Evolutionary conservation across 1,140 invertebrate species (phyloP).

Genomic region (Spodoptera litura): DNA sequence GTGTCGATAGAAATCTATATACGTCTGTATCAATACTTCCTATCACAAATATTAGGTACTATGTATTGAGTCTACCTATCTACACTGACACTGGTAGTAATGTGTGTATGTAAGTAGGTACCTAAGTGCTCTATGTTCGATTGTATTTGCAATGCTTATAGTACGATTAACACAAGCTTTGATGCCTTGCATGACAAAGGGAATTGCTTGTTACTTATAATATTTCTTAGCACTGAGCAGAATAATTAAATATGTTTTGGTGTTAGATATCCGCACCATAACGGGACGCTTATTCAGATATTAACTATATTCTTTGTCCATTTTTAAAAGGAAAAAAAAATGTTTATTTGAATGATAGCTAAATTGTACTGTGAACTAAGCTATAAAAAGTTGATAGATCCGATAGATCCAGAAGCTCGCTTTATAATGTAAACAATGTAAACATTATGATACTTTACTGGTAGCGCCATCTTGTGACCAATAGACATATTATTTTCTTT

Average conservation of each 20-base stretch:
- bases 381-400: background rate
- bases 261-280: background rate
- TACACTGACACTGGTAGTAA: background rate
- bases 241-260: slow-evolving; percentile 38
- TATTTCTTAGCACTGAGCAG: slow-evolving; percentile 33
- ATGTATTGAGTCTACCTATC: background rate
- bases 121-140: slow-evolving; percentile 1
- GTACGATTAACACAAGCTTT: slow-evolving; percentile 30
- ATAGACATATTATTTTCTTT: background rate
- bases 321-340: background rate
- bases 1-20: too few species aligned
- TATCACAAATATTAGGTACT: background rate
- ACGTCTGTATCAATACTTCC: too few species aligned
- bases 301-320: too few species aligned
- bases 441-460: background rate
- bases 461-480: slow-evolving; percentile 17
- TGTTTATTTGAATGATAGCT: background rate
- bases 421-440: background rate
- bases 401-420: background rate
- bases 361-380: background rate
- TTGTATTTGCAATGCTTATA: slow-evolving; percentile 34
- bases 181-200: slow-evolving; percentile 42
- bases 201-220: slow-evolving; percentile 42
- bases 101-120: background rate
- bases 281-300: background rate